Conservation (phyloP, 2,888 invertebrate genomes). For the Microctonus aethiopoides region DNA sequence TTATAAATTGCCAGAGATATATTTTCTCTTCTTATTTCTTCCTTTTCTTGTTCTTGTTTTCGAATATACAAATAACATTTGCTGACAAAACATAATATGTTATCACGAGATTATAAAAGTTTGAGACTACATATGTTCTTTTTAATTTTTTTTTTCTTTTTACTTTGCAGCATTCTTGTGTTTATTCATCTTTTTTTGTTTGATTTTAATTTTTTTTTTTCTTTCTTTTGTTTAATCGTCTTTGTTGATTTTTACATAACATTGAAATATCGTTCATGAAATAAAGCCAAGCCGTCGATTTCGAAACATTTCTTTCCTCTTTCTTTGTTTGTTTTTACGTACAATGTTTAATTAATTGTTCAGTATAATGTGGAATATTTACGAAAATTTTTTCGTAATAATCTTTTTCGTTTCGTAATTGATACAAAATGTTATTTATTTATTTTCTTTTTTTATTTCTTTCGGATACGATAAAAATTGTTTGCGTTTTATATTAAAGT, state of each 20-base stretch:
- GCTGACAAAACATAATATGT: constrained; percentile 52
- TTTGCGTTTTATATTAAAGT: constrained; percentile 32
- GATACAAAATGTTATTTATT: neutral
- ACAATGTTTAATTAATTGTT: neutral
- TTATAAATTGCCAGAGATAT: neutral
- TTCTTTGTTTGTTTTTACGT: neutral
- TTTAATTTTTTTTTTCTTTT: neutral
- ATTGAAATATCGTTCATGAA: neutral
- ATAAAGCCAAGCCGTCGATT: neutral
- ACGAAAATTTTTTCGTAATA: neutral
- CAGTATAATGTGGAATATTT: neutral
- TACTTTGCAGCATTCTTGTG: too few relatives aligned
- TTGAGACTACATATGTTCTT: constrained; percentile 47
- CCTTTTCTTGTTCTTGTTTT: constrained; percentile 6
- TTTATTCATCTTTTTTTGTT: neutral
- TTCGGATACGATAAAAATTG: constrained; percentile 1
- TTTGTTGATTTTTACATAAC: neutral
- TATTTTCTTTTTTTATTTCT: neutral
- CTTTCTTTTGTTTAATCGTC: constrained; percentile 10
- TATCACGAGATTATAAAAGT: constrained; percentile 50
- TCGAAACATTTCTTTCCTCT: neutral
- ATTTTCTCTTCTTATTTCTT: neutral
- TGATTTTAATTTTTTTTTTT: too few relatives aligned
- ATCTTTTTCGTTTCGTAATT: too few relatives aligned
- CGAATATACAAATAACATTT: constrained; percentile 55